Conservation (phyloP, 2,797 vertebrate species). For the Gambusia yucatana region DNA sequence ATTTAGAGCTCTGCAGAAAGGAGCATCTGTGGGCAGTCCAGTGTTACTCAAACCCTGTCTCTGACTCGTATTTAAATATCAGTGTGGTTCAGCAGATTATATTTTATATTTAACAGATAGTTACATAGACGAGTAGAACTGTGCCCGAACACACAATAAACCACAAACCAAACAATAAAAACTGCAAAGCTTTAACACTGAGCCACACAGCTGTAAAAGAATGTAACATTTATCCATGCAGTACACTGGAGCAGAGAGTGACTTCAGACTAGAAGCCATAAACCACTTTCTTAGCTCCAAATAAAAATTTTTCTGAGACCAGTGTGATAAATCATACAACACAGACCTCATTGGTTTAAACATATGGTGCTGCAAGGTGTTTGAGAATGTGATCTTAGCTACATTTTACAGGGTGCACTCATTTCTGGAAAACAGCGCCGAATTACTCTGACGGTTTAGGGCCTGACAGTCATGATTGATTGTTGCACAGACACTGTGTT, state of each 20-base stretch:
- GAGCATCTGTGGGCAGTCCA: slow-evolving; percentile 86
- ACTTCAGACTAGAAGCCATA: slow-evolving; percentile 53
- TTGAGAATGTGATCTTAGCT: slow-evolving; percentile 83
- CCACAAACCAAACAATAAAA: slow-evolving; percentile 50
- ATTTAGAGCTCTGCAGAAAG: slow-evolving; percentile 88
- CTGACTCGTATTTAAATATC: slow-evolving; percentile 82
- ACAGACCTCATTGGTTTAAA: slow-evolving; percentile 76
- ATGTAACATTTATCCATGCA: slow-evolving; percentile 37
- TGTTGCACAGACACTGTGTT: slow-evolving; percentile 87
- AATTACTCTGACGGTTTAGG: slow-evolving; percentile 84
- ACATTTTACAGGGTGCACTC: slow-evolving; percentile 83
- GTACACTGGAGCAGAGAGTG: slow-evolving; percentile 35
- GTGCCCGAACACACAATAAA: slow-evolving; percentile 40
- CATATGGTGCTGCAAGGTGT: slow-evolving; percentile 78
- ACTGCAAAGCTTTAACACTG: slow-evolving; percentile 30
- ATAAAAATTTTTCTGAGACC: slow-evolving; percentile 53
- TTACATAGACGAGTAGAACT: slow-evolving; percentile 7
- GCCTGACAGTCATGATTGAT: slow-evolving; percentile 92
- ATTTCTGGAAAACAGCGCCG: slow-evolving; percentile 86
- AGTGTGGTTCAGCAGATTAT: slow-evolving; percentile 57
- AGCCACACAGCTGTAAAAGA: slow-evolving; percentile 18
- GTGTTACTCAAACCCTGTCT: slow-evolving; percentile 77
- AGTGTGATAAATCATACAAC: slow-evolving; percentile 75
- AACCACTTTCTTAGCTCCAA: slow-evolving; percentile 65
- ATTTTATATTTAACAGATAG: slow-evolving; percentile 1